Percentiles rank a stretch among this genome's conserved stretches.
These are phyloP conservation scores for Corythoichthys intestinalis DNA, from an alignment of 2,113 vertebrate genomes.

Conservation along the genomic window DNA sequence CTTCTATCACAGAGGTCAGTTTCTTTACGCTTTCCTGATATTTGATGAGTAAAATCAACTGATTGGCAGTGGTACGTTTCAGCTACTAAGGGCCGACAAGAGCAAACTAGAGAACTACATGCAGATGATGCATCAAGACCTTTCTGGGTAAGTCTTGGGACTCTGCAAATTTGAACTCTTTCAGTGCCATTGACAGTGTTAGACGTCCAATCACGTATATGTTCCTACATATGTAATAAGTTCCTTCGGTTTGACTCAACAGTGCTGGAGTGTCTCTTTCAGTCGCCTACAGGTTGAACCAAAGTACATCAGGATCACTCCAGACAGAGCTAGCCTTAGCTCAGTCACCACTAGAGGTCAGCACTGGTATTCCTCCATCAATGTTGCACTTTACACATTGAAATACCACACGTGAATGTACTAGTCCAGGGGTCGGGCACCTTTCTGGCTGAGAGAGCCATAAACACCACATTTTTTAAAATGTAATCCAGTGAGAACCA, in stretches of 20 bases:
- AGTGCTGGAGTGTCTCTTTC: conserved; percentile 68
- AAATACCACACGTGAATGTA: too few relatives aligned
- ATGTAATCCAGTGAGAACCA: too few relatives aligned
- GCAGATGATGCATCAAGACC: conserved; percentile 80
- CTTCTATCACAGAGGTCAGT: conserved; percentile 80
- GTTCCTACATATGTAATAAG: too few relatives aligned
- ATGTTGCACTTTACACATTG: neutral
- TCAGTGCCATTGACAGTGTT: too few relatives aligned
- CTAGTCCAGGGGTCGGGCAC: too few relatives aligned
- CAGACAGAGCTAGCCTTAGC: conserved; percentile 81
- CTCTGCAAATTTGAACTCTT: too few relatives aligned
- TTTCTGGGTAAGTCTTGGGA: conserved; percentile 72
- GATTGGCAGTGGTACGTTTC: neutral
- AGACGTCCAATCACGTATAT: too few relatives aligned
- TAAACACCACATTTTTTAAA: too few relatives aligned
- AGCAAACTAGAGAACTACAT: conserved; percentile 77
- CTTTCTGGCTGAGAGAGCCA: too few relatives aligned
- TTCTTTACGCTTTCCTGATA: neutral
- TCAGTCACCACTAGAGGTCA: conserved; percentile 79
- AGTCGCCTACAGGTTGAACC: conserved; percentile 63
- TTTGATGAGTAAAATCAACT: neutral
- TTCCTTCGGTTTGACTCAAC: neutral
- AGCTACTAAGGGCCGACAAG: conserved; percentile 80
- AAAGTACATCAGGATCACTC: conserved; percentile 71
- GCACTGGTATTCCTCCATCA: neutral